Conservation (phyloP, 2,113 vertebrate species). For the Corythornis vintsioides region DNA sequence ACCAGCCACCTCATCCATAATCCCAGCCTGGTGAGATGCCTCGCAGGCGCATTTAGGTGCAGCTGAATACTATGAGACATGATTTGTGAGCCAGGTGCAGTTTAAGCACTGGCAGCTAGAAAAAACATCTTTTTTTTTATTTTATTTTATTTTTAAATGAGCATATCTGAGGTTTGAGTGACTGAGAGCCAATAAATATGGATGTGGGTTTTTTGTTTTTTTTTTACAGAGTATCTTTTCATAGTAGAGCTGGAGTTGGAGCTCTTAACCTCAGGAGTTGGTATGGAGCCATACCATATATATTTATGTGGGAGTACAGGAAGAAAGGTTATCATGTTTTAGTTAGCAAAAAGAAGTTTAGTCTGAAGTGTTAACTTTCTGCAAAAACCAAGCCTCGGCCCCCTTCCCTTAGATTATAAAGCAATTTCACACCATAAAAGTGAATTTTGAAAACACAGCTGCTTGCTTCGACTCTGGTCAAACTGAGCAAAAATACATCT, state of each 20-base stretch:
- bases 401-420: neutral
- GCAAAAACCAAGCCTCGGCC: neutral
- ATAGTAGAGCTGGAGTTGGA: neutral
- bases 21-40: neutral
- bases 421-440: neutral
- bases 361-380: constrained; percentile 18
- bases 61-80: neutral
- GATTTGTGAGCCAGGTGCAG: constrained; percentile 59
- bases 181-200: neutral
- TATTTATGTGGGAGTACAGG: neutral
- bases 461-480: neutral
- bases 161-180: constrained; percentile 6
- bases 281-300: neutral
- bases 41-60: neutral
- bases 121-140: neutral
- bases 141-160: constrained; percentile 16
- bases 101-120: constrained; percentile 28
- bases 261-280: constrained; percentile 22
- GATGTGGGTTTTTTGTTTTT: neutral
- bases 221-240: constrained; percentile 28
- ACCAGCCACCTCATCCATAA: neutral
- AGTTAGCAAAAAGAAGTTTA: neutral
- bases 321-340: constrained; percentile 39
- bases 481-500: neutral
- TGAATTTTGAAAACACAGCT: constrained; percentile 17